Evolutionary conservation across 2,797 vertebrate species (phyloP), one percentile per base, ranked within the genome.

Genomic region (Sebastes vulpes): DNA sequence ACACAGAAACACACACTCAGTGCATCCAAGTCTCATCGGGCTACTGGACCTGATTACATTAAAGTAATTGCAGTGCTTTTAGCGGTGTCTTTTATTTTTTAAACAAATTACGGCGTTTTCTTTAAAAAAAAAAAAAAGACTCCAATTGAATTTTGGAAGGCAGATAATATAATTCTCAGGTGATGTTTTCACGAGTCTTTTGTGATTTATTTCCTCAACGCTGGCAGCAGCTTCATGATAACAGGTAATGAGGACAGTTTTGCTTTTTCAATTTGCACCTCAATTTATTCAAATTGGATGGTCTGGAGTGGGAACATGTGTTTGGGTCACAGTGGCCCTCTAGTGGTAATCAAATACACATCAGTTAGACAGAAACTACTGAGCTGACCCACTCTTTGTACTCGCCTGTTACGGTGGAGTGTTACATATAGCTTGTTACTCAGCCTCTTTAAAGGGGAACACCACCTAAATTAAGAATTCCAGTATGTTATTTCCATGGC

Each of bases 261-360:
- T 60, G 16, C 66, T 58, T 2, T 2, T 75, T 23, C 8, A 56
- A 5, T 72, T 77, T 75, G 31, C 20, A 25, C 16, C 35, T 25
- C 26, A 28, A 3, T 80, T 21, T 28, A 29, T 65, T 77, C 3
- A 58, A 52, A 67, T 29, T 75, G 68, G 21, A 77, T 42, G 42
- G 23, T 35, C 10, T 52, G 2, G 6, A 26, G 32, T 65, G 65
- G 73, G 38, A 69, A 69, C 5, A 12, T 12, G 12, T 59, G 23
- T 80, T 67, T 80, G 67, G 64, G 50, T 79, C 53, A 66, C 46
- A 73, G 67, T 56, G 81, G 56, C 83, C 75, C 63, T 59, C 54
- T 64, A 61, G 81, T 80, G 88, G 76, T 57, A 6, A 52, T 61
- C 7, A 52, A 20, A 31, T 29, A 32, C 73, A 56, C 31, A 29